These are phyloP conservation scores for Drosophila watanabei DNA, from an alignment of 1,140 invertebrate genomes.

Conservation along the genomic window DNA sequence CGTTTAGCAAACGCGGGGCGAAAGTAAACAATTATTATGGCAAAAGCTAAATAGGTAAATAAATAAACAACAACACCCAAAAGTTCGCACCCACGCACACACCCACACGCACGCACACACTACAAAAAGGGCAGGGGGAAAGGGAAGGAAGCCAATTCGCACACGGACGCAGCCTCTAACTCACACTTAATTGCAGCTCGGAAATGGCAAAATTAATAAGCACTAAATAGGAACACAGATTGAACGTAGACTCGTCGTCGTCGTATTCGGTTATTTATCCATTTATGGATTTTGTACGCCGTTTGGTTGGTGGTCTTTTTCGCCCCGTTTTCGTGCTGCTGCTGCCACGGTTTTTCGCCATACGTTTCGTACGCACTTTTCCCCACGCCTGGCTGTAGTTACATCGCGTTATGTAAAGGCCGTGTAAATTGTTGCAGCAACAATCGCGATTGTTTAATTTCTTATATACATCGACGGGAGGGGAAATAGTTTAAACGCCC, in stretches of 20 bases:
- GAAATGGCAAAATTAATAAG: slow-evolving; percentile 47
- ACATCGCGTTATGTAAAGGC: slow-evolving; percentile 27
- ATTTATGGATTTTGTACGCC: slow-evolving; percentile 42
- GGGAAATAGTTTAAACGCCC: slow-evolving; percentile 41
- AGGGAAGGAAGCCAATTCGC: slow-evolving; percentile 1
- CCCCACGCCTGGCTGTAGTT: neutral
- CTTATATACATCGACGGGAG: slow-evolving; percentile 34
- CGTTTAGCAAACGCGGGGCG: slow-evolving; percentile 26
- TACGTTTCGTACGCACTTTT: slow-evolving; percentile 40
- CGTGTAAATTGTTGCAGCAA: slow-evolving; percentile 68
- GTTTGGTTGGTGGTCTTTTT: slow-evolving; percentile 13
- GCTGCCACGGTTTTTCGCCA: slow-evolving; percentile 40
- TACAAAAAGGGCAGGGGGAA: too few relatives aligned
- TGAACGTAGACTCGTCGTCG: slow-evolving; percentile 22
- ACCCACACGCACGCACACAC: slow-evolving; percentile 18
- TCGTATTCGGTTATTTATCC: slow-evolving; percentile 37
- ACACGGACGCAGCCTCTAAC: slow-evolving; percentile 25
- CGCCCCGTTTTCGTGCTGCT: slow-evolving; percentile 11
- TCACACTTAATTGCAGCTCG: slow-evolving; percentile 60
- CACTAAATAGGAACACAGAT: slow-evolving; percentile 72
- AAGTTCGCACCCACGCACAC: slow-evolving; percentile 40
- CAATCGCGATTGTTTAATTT: slow-evolving; percentile 43
- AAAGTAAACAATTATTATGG: slow-evolving; percentile 20
- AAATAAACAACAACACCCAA: slow-evolving; percentile 50
- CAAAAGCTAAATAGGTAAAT: slow-evolving; percentile 59